Base-by-base conservation (phyloP, 2,113 vertebrate genomes). In the Ochotona curzoniae region DNA sequence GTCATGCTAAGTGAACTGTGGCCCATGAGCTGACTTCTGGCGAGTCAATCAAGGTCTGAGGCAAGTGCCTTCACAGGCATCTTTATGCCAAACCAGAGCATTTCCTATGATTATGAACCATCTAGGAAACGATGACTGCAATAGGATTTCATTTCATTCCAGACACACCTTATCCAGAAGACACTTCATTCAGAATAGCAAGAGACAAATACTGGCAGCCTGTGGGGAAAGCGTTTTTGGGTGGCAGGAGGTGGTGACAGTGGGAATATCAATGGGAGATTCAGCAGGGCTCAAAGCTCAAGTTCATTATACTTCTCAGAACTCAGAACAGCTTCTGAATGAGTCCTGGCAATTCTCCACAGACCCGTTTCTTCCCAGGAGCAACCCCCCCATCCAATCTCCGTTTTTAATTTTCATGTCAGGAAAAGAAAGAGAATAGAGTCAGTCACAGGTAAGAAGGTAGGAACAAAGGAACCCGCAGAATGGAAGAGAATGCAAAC, bases 21-120 rank as follows among this genome's bases (percentile, higher is more conserved):
- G 14, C 94, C 96, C 97, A 96, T 90, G 92, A 95, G 89, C 30
- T 96, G 95, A 93, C 88, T 97, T 97, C 83, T 96, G 95, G 96
- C 80, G 96, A 97, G 95, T 76, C 96, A 96, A 97, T 96, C 91
- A 86, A 94, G 97, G 94, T 95, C 93, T 95, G 93, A 69, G 94
- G 93, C 93, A 96, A 96, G 80, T 96, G 38, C 54, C 54, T 17
- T 17, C 54, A 57, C 17, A 57, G 54, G 14, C 54, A 57, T 18
- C 6, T 57, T 57, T 18, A 57, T 57, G 54, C 18, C 54, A 18
- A 57, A 57, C 54, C 54, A 57, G 54, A 94, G 91, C 93, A 88
- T 90, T 86, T n/a, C 85, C 73, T 63, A 75, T 78, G 81, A 96
- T 92, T 96, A 95, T 95, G 95, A 94, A 93, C 86, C 95, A 94